Conservation (phyloP, 64 coral and sea anemone genomes). For the Platygyra sinensis region DNA sequence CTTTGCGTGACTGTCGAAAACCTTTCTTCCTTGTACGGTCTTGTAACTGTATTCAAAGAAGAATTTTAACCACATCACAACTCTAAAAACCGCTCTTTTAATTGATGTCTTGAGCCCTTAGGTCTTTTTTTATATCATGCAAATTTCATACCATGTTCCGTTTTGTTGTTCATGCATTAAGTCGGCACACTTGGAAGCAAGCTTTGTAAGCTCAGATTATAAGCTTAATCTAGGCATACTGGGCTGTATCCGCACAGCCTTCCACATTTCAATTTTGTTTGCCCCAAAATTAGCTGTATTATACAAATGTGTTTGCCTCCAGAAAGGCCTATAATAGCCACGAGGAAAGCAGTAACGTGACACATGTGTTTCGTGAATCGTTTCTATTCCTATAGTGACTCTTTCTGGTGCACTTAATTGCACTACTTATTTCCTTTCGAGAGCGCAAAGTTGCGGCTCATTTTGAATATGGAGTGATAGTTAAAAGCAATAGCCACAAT, state of each 20-base stretch:
- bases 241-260: not conserved
- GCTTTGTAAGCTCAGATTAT: not conserved
- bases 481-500: not conserved
- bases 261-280: not conserved
- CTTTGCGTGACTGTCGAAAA: not conserved
- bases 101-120: not conserved
- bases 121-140: not conserved
- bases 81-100: not conserved
- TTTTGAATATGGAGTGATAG: conserved; percentile 7
- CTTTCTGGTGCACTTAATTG: not conserved
- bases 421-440: conserved; percentile 4
- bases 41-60: not conserved
- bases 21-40: not conserved
- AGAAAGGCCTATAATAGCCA: not conserved
- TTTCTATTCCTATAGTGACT: not conserved
- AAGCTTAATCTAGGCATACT: not conserved
- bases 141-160: conserved; percentile 2
- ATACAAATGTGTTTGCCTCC: not conserved
- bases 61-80: not conserved
- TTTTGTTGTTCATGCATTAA: conserved; percentile 22
- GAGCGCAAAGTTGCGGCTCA: not conserved
- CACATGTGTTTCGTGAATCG: not conserved
- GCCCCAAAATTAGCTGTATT: not conserved
- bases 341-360: not conserved
- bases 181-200: not conserved